Base-by-base conservation (phyloP, 2,113 vertebrate species). In the Oplegnathus fasciatus region DNA sequence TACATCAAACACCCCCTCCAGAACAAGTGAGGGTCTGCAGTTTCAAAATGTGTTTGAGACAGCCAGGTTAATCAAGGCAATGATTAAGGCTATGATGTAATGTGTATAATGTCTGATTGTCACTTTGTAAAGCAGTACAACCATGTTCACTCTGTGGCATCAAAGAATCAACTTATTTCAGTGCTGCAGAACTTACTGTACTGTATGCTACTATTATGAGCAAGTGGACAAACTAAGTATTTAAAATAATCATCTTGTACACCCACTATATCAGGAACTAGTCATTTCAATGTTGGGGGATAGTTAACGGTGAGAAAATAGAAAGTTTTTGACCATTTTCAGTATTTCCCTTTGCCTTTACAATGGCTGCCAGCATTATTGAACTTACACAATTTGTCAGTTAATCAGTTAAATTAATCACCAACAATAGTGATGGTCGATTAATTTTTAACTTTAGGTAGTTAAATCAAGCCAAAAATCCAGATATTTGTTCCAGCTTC, bases 1-100 rank as follows among this genome's bases (percentile, higher is more conserved):
- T 99, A 99, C 92, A 96, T 99, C 91, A 99, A 99, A 92, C 98
- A 99, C 94, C 98, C 98, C 84, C 96, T 99, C 90, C 98, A 99
- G 89, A 99, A 99, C 96, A 98, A 96, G 98, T 98, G 74, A 94
- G 80, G 9, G 18, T 5, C 11, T 70, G 44, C 22, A 26, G 13
- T 28, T 26, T 28, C 34, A 28, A 76, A 10, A 42, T 60, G 15
- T 9, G 67, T 48, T 32, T 4, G 8, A 42, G 13, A 37, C 4
- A 14, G n/a, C 4, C 30, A 20, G 34, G n/a, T 58, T 9, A 64
- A 42, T 15, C 8, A 9, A 46, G n/a, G n/a, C n/a, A n/a, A n/a
- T n/a, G n/a, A n/a, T n/a, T n/a, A n/a, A n/a, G n/a, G n/a, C n/a
- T n/a, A n/a, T n/a, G n/a, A n/a, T n/a, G n/a, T n/a, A n/a, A n/a